Base-by-base conservation (phyloP, 2,888 invertebrate genomes). In the Halocaridina rubra region DNA sequence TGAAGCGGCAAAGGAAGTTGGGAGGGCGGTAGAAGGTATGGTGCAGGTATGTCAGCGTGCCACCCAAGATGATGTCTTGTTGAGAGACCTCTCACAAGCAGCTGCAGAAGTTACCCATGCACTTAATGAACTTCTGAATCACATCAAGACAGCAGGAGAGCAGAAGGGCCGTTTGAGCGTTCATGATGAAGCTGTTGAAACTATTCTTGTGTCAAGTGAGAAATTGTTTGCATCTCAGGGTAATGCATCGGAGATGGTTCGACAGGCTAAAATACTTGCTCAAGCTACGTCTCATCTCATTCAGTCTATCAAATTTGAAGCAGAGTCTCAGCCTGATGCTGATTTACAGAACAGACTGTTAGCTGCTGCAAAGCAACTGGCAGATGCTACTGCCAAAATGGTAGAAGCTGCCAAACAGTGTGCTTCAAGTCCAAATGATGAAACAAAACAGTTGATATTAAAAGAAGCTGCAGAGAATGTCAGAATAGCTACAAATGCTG, bases 321-420 rank as follows among this genome's bases (percentile, higher is more conserved):
- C 87, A 8, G 86, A 86, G 57, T 75, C 72, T 46, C 88, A 88
- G 61, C 94, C 95, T 0, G 96, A 96, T 90, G 95, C 96, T 0
- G 97, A 97, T 80, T 93, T 95, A n/a, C 98, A 98, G 90, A 94
- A 96, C 88, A 94, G 96, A 82, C 92, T 99, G 77, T 91, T 99
- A 69, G 97, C 97, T 0, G 99, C 99, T 0, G 99, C 99, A 19
- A 98, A 98, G 90, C 93, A 96, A 57, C 91, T 93, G 16, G 99
- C 99, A 0, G 98, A 99, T 91, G 99, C 99, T 0, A 99, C 99
- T 0, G 96, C 98, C 0, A 94, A 96, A 89, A 96, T 99, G 95
- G 98, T 99, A 29, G 98, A 99, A 91, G 98, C 98, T 0, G 98
- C 98, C 0, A 93, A 98, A 84, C 95, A 96, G 78, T 98, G 98